Evolutionary conservation across 30 jellyfish, hydroid and myxozoan species (phyloP), one percentile per base, ranked within the genome.

Genomic region (Rhopilema esculentum): DNA sequence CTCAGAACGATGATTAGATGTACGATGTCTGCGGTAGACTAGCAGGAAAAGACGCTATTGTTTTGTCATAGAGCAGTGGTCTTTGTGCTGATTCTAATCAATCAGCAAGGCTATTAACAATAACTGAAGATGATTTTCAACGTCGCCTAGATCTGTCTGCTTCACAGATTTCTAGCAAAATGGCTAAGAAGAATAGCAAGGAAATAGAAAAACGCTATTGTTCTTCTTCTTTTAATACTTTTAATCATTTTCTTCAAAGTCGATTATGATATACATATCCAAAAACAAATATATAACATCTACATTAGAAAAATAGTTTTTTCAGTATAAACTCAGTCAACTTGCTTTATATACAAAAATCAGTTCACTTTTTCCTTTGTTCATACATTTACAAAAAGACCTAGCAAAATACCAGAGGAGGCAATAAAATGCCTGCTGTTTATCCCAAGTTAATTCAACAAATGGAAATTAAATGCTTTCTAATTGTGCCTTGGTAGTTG

Each of bases 31-130:
- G 57, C 57, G 57, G 57, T 40, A 40, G 12, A 40, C 57, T 2
- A 12, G 12, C 57, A 2, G 57, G 6, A 2, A 12, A 40, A 40
- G 57, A 40, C 6, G 57, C 57, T 40, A 40, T 40, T 40, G 86
- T 76, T 21, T 24, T 29, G 48, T 17, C 49, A n/a, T n/a, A n/a
- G n/a, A n/a, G n/a, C n/a, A n/a, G n/a, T n/a, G n/a, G n/a, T n/a
- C n/a, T n/a, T n/a, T n/a, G n/a, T n/a, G n/a, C 57, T 40, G 57
- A 12, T 80, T 27, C 62, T 57, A 57, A 80, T 80, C 90, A 80
- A 80, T 80, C 90, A 80, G 73, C 63, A 28, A 71, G n/a, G 63
- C 68, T 80, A 80, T 80, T 80, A 80, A 67, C 12, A 12, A 40
- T 40, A 12, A 40, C 6, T 40, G 6, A 12, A 40, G 6, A 40